Evolutionary conservation across 1,140 invertebrate species (phyloP), one percentile per base, ranked within the genome.

Genomic region (Radopholus similis): DNA sequence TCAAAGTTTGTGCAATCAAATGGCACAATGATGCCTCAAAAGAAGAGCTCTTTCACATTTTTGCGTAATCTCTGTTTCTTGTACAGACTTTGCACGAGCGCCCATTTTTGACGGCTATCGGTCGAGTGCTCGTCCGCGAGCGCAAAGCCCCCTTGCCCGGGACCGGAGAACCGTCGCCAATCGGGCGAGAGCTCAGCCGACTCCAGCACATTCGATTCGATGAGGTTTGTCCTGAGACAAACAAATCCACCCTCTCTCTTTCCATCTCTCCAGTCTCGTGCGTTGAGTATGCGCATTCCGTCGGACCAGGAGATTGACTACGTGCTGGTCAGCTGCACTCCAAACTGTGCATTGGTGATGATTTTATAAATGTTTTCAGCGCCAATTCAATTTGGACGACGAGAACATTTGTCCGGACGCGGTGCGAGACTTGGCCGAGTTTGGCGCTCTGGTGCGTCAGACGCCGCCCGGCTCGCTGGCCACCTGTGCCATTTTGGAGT

Each of bases 81-180:
- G 32, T 73, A 28, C 32, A 74, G 72, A 44, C 72, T 44, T 40
- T 74, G 0, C 71, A 77, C 38, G 60, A 58, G 9, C 67, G 65
- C 32, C 75, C 75, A 26, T 76, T 75, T 56, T 38, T 74, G 9
- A 53, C 67, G 51, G 74, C 75, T 5, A 74, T 76, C 38, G 71
- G 55, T 37, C 37, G 38, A 64, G 42, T 38, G 40, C 73, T 37
- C 21, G 23, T 42, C 21, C 23, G 40, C 15, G 37, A 35, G 59
- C 30, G 49, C 40, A 51, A 62, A 28, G 32, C n/a, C n/a, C n/a
- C n/a, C n/a, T n/a, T n/a, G n/a, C n/a, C n/a, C n/a, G n/a, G n/a
- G n/a, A n/a, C n/a, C n/a, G n/a, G n/a, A n/a, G n/a, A n/a, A 75
- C 23, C 59, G 57, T 15, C 28, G 37, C 28, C 21, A 49, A 11